A percentile compares a stretch with the other conserved stretches of the same genome.
Evolutionary conservation across 2,797 vertebrate species (phyloP).

Genomic region (Acanthiza pusilla): DNA sequence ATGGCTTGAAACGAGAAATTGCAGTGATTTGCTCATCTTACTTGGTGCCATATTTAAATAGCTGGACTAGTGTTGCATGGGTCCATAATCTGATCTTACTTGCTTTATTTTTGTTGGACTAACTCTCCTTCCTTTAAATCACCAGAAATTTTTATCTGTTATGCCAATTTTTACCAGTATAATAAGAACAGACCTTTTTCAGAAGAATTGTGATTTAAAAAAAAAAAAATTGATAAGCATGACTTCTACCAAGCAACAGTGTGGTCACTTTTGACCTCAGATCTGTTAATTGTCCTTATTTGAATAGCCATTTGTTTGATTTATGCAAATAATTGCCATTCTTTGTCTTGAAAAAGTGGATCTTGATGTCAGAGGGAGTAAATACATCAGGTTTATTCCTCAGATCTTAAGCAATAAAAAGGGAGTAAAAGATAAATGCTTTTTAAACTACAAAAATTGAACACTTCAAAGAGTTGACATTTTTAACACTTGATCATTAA

Average conservation of each 20-base stretch:
- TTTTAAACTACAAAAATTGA: not conserved
- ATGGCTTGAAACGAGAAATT: not conserved
- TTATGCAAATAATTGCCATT: not conserved
- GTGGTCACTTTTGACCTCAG: not conserved
- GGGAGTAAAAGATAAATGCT: not conserved
- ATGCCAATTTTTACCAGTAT: not conserved
- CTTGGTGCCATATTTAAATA: not conserved
- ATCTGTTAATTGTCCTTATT: not conserved
- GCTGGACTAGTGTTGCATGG: not conserved
- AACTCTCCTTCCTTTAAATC: not conserved
- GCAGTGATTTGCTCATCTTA: not conserved
- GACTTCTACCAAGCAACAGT: not conserved
- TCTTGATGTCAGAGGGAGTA: not conserved
- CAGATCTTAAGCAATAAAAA: not conserved
- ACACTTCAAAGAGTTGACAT: not conserved
- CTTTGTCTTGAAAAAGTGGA: not conserved
- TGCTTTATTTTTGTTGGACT: not conserved
- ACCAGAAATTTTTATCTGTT: not conserved
- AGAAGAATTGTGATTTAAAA: not conserved
- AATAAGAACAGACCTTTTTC: not conserved
- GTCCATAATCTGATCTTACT: not conserved
- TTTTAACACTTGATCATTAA: not conserved
- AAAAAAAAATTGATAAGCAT: not conserved
- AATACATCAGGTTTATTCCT: not conserved
- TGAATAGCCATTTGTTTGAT: not conserved